Evolutionary conservation across 1,140 invertebrate species (phyloP), one percentile per base, ranked within the genome.

Genomic region (Anastrepha ludens): DNA sequence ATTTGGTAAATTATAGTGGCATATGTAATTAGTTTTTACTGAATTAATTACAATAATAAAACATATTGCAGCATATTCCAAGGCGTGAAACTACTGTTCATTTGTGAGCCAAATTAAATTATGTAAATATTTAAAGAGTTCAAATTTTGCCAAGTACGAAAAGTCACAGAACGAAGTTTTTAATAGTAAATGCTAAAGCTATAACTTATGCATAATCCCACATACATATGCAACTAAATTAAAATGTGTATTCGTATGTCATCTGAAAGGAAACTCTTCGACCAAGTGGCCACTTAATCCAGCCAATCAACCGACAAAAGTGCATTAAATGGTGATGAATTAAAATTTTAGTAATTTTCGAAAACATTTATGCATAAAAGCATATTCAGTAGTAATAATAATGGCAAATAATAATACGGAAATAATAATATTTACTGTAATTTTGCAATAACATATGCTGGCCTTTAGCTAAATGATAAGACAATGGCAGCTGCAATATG

Each of bases 251-350:
- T 13, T 13, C 7, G 13, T 0, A 67, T 67, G 3, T 67, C 65
- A 3, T 11, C 6, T 13, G 29, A 67, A 9, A 7, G 29, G 65
- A 20, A 67, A 39, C 41, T 47, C 60, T 17, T 62, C 41, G 41
- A 13, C 11, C 67, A 74, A 74, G 41, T 47, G 41, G 44, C 67
- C 67, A 74, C 67, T 74, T 74, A 74, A 74, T 74, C 67, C 67
- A 47, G 67, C 67, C 67, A 74, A 74, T 74, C 67, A 74, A 15
- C 15, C 41, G 39, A 70, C 65, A 41, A 70, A 39, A n/a, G 41
- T 74, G 67, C 67, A 7, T 74, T 44, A 15, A 44, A 41, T 41
- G 41, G 65, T 39, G 13, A 4, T 70, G 17, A 2, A n/a, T 13
- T 41, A 44, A 44, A 74, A 74, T 74, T 47, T 74, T 15, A 55